These are phyloP conservation scores for Sphaeridia pumilis DNA, from an alignment of 2,888 invertebrate genomes.

Conservation along the genomic window DNA sequence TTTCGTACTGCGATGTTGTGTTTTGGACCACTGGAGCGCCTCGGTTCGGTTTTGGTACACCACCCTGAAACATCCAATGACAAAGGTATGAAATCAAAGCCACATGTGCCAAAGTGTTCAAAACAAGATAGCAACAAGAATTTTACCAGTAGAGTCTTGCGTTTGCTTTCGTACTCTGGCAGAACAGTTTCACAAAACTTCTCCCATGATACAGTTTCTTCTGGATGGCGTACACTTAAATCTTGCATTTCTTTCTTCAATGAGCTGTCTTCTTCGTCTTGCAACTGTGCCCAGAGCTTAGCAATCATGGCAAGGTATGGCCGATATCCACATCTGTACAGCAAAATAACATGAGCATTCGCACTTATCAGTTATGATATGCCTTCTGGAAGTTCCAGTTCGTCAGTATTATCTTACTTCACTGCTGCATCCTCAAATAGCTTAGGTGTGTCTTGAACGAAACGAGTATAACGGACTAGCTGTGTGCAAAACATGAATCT, in stretches of 20 bases:
- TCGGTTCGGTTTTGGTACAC: conserved; percentile 13
- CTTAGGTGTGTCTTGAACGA: conserved; percentile 9
- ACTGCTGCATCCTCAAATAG: conserved; percentile 9
- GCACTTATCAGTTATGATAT: no score
- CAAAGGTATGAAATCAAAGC: not conserved
- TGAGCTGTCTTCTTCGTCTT: conserved; percentile 8
- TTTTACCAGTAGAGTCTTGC: conserved; percentile 14
- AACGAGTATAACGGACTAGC: conserved; percentile 11
- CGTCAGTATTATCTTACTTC: conserved; percentile 6
- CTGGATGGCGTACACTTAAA: conserved; percentile 8
- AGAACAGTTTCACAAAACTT: conserved; percentile 11
- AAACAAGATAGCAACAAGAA: no score
- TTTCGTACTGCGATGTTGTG: conserved; percentile 14
- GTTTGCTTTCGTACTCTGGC: conserved; percentile 14
- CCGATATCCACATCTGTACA: conserved; percentile 10
- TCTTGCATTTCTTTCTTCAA: conserved; percentile 14
- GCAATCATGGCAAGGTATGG: conserved; percentile 12
- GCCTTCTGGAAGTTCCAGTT: not conserved
- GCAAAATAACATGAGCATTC: not conserved
- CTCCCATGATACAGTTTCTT: conserved; percentile 10
- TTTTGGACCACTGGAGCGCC: conserved; percentile 9
- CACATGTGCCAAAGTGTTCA: not conserved
- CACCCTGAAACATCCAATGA: conserved; percentile 7
- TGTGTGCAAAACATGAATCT: not conserved
- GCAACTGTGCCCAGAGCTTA: conserved; percentile 11